Base-by-base conservation (phyloP, 2,113 vertebrate genomes). In the Campylorhamphus procurvoides region DNA sequence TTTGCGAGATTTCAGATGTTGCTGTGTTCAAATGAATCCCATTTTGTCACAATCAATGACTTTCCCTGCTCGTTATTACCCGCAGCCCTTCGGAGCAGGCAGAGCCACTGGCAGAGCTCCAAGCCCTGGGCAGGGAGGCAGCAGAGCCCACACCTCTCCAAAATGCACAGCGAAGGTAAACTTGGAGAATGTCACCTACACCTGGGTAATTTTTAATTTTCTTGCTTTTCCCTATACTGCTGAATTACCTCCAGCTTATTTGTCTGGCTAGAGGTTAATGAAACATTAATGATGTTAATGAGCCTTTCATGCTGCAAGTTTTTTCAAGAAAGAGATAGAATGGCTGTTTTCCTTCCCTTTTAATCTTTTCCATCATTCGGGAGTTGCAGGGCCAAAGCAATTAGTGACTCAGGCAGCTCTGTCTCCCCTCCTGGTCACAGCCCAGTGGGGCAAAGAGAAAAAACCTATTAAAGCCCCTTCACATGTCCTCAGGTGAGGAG, bases 211-310 rank as follows among this genome's bases (percentile, higher is more conserved):
- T 97, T 98, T 97, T 88, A 97, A 98, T 97, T 97, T 94, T 71
- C 91, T 86, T 84, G 56, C 74, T 81, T 83, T 87, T 39, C 76
- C 96, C 94, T 85, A 55, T 55, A 75, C 94, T 87, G 97, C 95
- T 96, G 97, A 98, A 98, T 98, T 97, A 97, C 97, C 97, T 97
- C 92, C 96, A 93, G 97, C 90, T 96, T 98, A 98, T 98, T 98
- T 98, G 97, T 97, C 97, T 98, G 96, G 95, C 97, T 98, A 97
- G 97, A 98, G 97, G 98, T 98, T 98, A 98, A 98, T 98, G 97
- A 98, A 98, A 98, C 97, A 86, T 97, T 98, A 98, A 98, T 98
- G 98, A 98, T 97, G 97, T 97, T 98, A 98, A 98, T 97, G 98
- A 98, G 97, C 95, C 97, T 98, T 98, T 98, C 94, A 75, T 89